A percentile compares a stretch with the other conserved stretches of the same genome.
Conservation (phyloP, 2,113 vertebrate genomes). For the Urocitellus parryii region DNA sequence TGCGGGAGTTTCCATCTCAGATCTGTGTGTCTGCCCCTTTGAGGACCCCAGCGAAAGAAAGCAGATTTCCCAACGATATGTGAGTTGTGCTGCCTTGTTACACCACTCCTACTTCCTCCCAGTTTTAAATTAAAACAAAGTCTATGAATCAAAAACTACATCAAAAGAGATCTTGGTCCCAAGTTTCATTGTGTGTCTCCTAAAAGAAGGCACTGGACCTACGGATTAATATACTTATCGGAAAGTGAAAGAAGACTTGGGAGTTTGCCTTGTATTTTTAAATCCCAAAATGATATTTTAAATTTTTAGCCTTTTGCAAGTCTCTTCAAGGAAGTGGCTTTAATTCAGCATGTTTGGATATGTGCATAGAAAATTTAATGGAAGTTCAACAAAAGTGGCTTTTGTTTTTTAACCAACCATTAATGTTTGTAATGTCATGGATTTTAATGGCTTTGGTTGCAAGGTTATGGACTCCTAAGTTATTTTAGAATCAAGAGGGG, state of each 20-base stretch:
- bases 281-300: neutral
- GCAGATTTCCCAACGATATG: slow-evolving; percentile 89
- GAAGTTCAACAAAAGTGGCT: neutral
- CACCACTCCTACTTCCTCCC: rapidly evolving
- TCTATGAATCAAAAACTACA: neutral
- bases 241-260: neutral
- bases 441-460: neutral
- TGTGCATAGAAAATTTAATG: neutral
- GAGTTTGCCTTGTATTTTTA: neutral
- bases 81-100: slow-evolving; percentile 84
- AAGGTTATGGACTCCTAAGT: neutral
- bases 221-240: neutral
- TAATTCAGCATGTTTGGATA: neutral
- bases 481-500: neutral
- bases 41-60: slow-evolving; percentile 89
- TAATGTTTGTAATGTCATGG: neutral
- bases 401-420: neutral
- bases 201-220: slow-evolving; percentile 43
- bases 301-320: neutral
- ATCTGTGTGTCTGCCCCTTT: slow-evolving; percentile 91
- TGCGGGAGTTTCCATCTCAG: slow-evolving; percentile 92
- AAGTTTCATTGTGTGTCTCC: neutral
- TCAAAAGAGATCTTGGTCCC: slow-evolving; percentile 39
- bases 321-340: neutral
- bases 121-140: neutral